Evolutionary conservation across 2,113 vertebrate genomes (phyloP).

Genomic region (Austrofundulus limnaeus): DNA sequence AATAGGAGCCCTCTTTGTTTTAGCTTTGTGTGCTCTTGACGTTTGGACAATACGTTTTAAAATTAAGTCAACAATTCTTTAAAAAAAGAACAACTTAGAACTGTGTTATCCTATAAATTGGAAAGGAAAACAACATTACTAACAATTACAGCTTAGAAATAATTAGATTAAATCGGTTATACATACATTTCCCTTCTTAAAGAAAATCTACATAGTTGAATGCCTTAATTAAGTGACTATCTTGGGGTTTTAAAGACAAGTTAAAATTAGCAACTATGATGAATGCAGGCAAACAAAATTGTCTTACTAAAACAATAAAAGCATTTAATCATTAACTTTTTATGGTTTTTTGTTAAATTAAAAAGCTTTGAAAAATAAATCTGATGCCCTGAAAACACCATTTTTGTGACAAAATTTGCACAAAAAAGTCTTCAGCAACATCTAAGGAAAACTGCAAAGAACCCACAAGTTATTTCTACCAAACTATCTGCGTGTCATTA

Average conservation of each 20-base stretch:
- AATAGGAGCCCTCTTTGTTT: slow-evolving; percentile 20
- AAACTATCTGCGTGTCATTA: slow-evolving; percentile 10
- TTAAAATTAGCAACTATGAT: too few relatives aligned
- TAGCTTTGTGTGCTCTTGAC: not conserved
- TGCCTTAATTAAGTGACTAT: too few relatives aligned
- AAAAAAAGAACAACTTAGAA: not conserved
- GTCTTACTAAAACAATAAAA: too few relatives aligned
- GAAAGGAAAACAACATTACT: not conserved
- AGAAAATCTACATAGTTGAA: not conserved
- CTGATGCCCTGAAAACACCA: not conserved
- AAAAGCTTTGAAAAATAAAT: too few relatives aligned
- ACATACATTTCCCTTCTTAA: not conserved
- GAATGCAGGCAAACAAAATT: too few relatives aligned
- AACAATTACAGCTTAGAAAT: not conserved
- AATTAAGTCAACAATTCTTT: slow-evolving; percentile 2
- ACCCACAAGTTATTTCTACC: not conserved
- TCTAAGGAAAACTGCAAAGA: not conserved
- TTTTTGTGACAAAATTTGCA: not conserved
- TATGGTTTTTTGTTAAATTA: too few relatives aligned
- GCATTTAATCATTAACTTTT: too few relatives aligned
- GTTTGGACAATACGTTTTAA: slow-evolving; percentile 6
- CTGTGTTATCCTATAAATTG: not conserved
- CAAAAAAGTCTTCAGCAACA: not conserved
- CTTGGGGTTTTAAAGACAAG: too few relatives aligned
- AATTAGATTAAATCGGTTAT: not conserved